Evolutionary conservation across 2,888 invertebrate genomes (phyloP).

Genomic region (Morpho deidamia): DNA sequence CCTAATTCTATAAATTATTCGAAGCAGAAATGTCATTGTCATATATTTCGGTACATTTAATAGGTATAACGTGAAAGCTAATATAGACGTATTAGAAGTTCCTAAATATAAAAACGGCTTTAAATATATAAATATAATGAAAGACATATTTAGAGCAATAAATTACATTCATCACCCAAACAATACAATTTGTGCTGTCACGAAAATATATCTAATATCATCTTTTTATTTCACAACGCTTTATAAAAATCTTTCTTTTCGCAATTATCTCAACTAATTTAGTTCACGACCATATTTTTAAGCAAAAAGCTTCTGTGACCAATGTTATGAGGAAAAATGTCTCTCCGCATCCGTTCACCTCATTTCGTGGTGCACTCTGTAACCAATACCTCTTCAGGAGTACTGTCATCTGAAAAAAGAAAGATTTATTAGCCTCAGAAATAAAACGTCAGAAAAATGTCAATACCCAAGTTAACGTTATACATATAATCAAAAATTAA

Average conservation of each 20-base stretch:
- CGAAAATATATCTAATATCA: slow-evolving; percentile 45
- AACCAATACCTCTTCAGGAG: slow-evolving; percentile 64
- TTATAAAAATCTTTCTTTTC: slow-evolving; percentile 41
- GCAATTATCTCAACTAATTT: slow-evolving; percentile 18
- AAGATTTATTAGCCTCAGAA: too few relatives aligned
- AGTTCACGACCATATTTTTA: slow-evolving; percentile 30
- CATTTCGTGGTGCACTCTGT: slow-evolving; percentile 64
- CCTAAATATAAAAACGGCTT: neutral
- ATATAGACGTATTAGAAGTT: neutral
- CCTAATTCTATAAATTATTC: too few relatives aligned
- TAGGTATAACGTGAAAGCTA: too few relatives aligned
- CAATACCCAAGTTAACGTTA: too few relatives aligned
- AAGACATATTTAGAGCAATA: neutral
- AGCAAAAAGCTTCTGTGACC: slow-evolving; percentile 32
- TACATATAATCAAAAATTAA: too few relatives aligned
- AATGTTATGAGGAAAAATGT: slow-evolving; percentile 50
- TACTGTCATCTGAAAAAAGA: slow-evolving; percentile 68
- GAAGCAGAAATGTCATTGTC: too few relatives aligned
- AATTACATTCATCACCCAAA: slow-evolving; percentile 5
- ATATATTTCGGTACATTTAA: too few relatives aligned
- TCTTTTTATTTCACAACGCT: slow-evolving; percentile 62
- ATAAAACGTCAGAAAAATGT: too few relatives aligned
- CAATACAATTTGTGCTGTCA: slow-evolving; percentile 35
- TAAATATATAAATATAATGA: too few relatives aligned
- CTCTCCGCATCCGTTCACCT: slow-evolving; percentile 44